Base-by-base conservation (phyloP, 2,797 vertebrate genomes). In the Micropoecilia bifurca region DNA sequence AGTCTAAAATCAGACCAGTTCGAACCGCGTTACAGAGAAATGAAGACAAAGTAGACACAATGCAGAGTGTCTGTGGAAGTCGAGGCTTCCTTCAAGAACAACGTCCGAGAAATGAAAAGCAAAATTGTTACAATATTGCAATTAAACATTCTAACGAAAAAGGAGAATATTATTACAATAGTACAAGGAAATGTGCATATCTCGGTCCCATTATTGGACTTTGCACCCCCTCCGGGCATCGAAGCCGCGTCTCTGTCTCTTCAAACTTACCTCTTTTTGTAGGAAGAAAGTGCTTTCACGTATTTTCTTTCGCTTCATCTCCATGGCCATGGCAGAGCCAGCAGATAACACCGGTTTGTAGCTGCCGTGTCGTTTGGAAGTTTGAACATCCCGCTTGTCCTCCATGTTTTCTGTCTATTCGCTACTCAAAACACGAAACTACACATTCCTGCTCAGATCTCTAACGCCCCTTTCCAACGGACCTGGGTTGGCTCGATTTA, bases 251-350 rank as follows among this genome's bases (percentile, higher is more conserved):
- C 4, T 1, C 3, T 41, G 10, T 39, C 4, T 53, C 2, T 14
- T 3, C 0, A 6, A 1, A 2, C 82, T 50, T 92, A 97, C 96
- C 94, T 96, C 93, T 3, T 92, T 92, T 48, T 91, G 91, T 6
- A 92, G 85, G 75, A 95, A 95, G 36, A 96, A 66, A 0, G 80
- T 33, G 69, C 95, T 96, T 82, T 96, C 87, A 72, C 91, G 88
- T 80, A 95, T 95, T 87, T 96, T 96, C 90, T 96, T 95, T 69
- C 96, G 90, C 81, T 96, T 96, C 12, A 96, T 93, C 86, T 96
- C 96, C 96, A 96, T 96, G 0, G 92, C 95, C 75, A 96, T 88
- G 0, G 96, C 93, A 2, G 96, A 96, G 33, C 93, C 90, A 2
- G 92, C 86, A 18, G 94, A 93, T 6, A 94, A 75, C 0, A 91